These are phyloP conservation scores for Ascidia mentula DNA, from an alignment of 23 tunicate genomes.

Conservation along the genomic window DNA sequence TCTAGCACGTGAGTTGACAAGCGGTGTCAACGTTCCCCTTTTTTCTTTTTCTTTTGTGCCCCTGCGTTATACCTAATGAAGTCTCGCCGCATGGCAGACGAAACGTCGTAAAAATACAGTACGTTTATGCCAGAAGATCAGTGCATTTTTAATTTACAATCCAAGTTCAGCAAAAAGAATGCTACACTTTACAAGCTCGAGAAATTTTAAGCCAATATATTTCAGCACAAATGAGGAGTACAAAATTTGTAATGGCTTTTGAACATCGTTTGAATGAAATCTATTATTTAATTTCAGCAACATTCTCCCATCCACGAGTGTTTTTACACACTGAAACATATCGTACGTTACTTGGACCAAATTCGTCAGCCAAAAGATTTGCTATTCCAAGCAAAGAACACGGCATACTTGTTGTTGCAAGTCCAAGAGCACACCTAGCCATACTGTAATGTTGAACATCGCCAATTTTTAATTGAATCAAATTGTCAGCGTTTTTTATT, in stretches of 20 bases:
- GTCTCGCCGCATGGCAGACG: no score
- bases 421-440: neutral
- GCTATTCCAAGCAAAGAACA: neutral
- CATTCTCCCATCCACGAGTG: neutral
- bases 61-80: no score
- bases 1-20: no score
- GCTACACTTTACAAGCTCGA: neutral
- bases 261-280: neutral
- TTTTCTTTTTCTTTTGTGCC: no score
- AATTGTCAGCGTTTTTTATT: neutral
- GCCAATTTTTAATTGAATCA: neutral
- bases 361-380: neutral
- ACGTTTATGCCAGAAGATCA: no score
- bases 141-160: no score
- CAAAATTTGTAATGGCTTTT: neutral
- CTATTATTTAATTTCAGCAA: no score
- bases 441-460: neutral
- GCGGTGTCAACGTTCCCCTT: no score
- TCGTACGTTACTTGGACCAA: neutral
- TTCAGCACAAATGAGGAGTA: neutral
- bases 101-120: no score
- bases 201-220: no score
- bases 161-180: neutral
- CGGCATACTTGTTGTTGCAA: neutral
- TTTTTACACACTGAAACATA: neutral